Percentiles rank a stretch among this genome's conserved stretches.
Evolutionary conservation across 2,113 vertebrate species (phyloP).

Genomic region (Rhabdornis inornatus): DNA sequence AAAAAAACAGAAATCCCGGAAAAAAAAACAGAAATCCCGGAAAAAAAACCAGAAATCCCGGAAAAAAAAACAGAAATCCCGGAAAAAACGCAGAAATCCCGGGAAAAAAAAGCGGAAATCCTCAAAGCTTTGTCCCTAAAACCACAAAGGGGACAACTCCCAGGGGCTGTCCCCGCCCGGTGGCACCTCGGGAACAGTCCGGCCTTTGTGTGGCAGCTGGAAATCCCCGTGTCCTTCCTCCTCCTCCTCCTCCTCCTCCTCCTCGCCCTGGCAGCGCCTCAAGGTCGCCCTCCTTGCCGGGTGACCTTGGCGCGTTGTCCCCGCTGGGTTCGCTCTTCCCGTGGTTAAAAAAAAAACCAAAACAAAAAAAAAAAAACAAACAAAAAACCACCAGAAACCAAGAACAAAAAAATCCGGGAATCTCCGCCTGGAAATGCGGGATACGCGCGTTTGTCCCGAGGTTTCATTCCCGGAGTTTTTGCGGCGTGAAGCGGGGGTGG

Average conservation of each 20-base stretch:
- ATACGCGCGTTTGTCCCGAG: neutral
- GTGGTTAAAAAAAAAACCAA: too few relatives aligned
- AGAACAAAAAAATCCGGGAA: neutral
- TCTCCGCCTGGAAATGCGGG: neutral
- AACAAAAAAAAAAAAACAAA: too few relatives aligned
- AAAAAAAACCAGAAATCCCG: too few relatives aligned
- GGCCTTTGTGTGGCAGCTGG: too few relatives aligned
- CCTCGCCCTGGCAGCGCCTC: neutral
- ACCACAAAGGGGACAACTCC: too few relatives aligned
- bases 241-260: too few relatives aligned
- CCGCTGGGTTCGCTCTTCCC: neutral
- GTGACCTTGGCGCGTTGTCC: neutral
- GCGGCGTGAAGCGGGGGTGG: neutral
- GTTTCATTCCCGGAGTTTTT: neutral
- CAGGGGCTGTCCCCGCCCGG: too few relatives aligned
- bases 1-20: accelerated
- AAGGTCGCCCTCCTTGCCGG: neutral
- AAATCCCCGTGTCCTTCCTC: too few relatives aligned
- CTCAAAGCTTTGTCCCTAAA: neutral
- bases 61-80: too few relatives aligned
- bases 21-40: accelerated
- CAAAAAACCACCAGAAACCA: too few relatives aligned
- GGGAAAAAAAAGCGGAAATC: accelerated
- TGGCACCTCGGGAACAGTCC: too few relatives aligned
- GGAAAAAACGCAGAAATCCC: too few relatives aligned